A percentile compares a stretch with the other conserved stretches of the same genome.
Conservation (phyloP, 1,140 invertebrate species). For the Bombyx mori region DNA sequence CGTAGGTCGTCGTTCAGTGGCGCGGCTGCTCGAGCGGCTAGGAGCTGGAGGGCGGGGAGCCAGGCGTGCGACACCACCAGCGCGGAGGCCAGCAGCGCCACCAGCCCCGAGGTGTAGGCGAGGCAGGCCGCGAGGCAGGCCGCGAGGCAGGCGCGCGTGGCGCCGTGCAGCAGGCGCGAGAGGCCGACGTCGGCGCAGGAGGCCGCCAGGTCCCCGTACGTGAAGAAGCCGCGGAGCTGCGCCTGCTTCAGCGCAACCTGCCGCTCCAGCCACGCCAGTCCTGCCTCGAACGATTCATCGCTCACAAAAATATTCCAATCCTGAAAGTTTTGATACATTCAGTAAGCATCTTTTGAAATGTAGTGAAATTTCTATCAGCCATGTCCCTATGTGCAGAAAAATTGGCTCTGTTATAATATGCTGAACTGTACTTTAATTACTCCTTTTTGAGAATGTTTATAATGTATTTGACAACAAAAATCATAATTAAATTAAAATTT, state of each 20-base stretch:
- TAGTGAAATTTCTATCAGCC: not conserved
- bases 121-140: slow-evolving; percentile 77
- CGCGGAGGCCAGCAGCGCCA: slow-evolving; percentile 80
- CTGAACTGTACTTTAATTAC: too few species aligned
- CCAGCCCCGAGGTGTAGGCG: slow-evolving; percentile 80
- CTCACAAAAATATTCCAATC: slow-evolving; percentile 88
- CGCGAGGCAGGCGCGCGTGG: slow-evolving; percentile 74
- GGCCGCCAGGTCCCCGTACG: slow-evolving; percentile 84
- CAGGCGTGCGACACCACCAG: slow-evolving; percentile 72
- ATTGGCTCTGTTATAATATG: too few species aligned
- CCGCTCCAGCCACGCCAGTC: slow-evolving; percentile 77
- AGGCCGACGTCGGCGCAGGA: slow-evolving; percentile 72
- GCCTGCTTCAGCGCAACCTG: slow-evolving; percentile 81
- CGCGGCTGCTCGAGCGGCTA: slow-evolving; percentile 9
- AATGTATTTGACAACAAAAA: too few species aligned
- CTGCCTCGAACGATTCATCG: slow-evolving; percentile 78
- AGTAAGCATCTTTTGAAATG: not conserved
- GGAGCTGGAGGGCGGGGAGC: slow-evolving; percentile 17
- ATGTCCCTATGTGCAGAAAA: too few species aligned
- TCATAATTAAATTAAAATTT: too few species aligned
- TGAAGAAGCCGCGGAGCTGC: slow-evolving; percentile 83
- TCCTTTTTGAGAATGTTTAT: too few species aligned
- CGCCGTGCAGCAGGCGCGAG: slow-evolving; percentile 68
- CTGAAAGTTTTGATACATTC: slow-evolving; percentile 63
- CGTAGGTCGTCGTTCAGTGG: slow-evolving; percentile 12